These are phyloP conservation scores for Oreonectes daqikongensis DNA, from an alignment of 2,797 vertebrate genomes.

Conservation along the genomic window DNA sequence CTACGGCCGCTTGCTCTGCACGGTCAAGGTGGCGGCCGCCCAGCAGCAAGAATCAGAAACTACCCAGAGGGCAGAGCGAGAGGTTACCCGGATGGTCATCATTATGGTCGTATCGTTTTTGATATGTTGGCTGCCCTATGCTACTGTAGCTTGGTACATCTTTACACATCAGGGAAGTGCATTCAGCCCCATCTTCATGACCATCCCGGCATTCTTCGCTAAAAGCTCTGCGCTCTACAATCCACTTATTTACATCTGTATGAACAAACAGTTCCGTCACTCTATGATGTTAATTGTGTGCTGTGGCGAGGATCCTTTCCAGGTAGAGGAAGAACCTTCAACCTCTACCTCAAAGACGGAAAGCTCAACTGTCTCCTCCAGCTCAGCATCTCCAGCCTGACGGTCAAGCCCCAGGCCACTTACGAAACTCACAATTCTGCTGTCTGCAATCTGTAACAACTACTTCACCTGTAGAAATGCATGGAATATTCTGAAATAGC, in stretches of 20 bases:
- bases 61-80: conserved; percentile 92
- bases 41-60: conserved; percentile 95
- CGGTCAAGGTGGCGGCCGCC: conserved; percentile 90
- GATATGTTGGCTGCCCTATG: conserved; percentile 91
- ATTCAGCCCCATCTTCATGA: conserved; percentile 93
- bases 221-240: conserved; percentile 89
- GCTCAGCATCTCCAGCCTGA: conserved; percentile 91
- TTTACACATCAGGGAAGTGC: conserved; percentile 89
- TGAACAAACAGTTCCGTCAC: conserved; percentile 98
- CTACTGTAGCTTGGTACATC: conserved; percentile 85
- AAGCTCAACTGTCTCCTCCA: conserved; percentile 86
- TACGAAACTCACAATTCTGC: conserved; percentile 68
- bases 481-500: conserved; percentile 70
- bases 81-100: conserved; percentile 93
- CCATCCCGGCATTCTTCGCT: conserved; percentile 90
- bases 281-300: conserved; percentile 94
- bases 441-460: conserved; percentile 70
- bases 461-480: conserved; percentile 68
- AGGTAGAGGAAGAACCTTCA: conserved; percentile 84
- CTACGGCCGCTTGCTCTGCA: conserved; percentile 91
- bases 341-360: conserved; percentile 85
- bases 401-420: conserved; percentile 60
- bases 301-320: conserved; percentile 91
- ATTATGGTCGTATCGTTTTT: conserved; percentile 89
- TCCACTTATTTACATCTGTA: conserved; percentile 91